Conservation (phyloP, 1,140 invertebrate genomes). For the Sycophaga agraensis region DNA sequence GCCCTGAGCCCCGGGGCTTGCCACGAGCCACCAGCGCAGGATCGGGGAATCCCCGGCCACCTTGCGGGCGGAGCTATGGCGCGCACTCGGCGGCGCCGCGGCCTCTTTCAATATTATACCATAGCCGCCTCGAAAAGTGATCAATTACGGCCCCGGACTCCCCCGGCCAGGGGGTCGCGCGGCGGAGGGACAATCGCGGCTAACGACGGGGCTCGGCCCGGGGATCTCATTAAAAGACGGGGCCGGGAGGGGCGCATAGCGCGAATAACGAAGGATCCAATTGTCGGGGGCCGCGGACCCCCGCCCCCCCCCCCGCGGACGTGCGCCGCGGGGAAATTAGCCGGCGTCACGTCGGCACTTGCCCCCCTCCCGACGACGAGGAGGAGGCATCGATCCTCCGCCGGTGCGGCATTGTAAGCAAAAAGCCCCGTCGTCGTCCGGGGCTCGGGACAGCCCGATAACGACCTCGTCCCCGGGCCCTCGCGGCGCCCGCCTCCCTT, state of each 20-base stretch:
- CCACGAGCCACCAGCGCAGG: too few relatives aligned
- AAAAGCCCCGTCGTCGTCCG: too few relatives aligned
- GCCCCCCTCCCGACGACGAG: neutral
- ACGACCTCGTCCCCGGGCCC: neutral
- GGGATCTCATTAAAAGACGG: constrained; percentile 28
- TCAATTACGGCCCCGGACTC: too few relatives aligned
- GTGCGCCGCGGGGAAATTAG: constrained; percentile 18
- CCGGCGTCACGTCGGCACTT: neutral
- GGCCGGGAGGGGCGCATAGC: neutral
- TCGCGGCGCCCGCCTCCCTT: neutral
- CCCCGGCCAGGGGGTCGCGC: neutral
- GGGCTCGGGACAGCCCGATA: neutral
- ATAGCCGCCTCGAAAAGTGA: constrained; percentile 12
- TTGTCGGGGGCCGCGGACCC: constrained; percentile 13
- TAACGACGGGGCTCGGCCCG: constrained; percentile 27
- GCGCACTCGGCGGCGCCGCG: too few relatives aligned
- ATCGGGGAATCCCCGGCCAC: too few relatives aligned
- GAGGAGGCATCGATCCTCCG: neutral
- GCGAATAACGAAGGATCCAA: constrained; percentile 27
- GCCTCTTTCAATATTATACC: too few relatives aligned
- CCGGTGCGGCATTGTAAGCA: neutral
- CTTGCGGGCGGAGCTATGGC: too few relatives aligned
- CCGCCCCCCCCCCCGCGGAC: neutral
- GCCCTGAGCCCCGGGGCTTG: too few relatives aligned
- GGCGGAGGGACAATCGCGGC: constrained; percentile 15